Base-by-base conservation (phyloP, 2,797 vertebrate species). In the Limnodromus scolopaceus region DNA sequence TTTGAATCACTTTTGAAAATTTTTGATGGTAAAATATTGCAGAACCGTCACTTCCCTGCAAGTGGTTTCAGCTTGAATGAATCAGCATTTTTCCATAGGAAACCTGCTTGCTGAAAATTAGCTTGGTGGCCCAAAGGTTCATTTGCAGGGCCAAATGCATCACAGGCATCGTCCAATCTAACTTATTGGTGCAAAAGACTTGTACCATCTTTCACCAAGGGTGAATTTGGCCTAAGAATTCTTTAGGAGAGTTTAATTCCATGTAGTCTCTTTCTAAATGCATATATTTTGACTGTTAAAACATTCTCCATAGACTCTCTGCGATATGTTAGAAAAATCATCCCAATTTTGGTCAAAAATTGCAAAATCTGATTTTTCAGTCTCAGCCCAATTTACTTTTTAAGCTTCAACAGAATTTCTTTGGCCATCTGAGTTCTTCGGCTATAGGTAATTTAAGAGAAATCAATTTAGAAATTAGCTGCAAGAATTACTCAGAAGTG, bases 391-490 rank as follows among this genome's bases (percentile, higher is more conserved):
- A 16, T 94, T 38, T 55, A 74, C 5, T 49, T 85, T 91, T 85
- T 68, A 78, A 68, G 30, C 15, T 65, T 51, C 74, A 85, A 55
- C 6, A 71, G 13, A 80, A 68, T 68, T 70, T 82, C 30, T 87
- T 77, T 78, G 72, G 53, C 57, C 23, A 3, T 32, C 28, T 69
- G 49, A 63, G 41, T 84, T n/a, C 39, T 65, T 86, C 41, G 71
- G 27, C 45, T 64, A 6, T 38, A 41, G 14, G 48, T 60, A 64
- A 80, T 89, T 80, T 15, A 75, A 57, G 11, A 79, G 4, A 90
- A 84, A 94, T 66, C 49, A 78, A 39, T 88, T 93, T 79, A 86
- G 61, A 94, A 79, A 89, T 70, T 69, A 76, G 43, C 46, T 39
- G 15, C 30, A 66, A 82, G 4, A 88, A 82, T 84, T 92, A 80